Percentiles rank a stretch among this genome's conserved stretches.
Evolutionary conservation across 2,113 vertebrate genomes (phyloP).

Genomic region (Phaetusa simplex): DNA sequence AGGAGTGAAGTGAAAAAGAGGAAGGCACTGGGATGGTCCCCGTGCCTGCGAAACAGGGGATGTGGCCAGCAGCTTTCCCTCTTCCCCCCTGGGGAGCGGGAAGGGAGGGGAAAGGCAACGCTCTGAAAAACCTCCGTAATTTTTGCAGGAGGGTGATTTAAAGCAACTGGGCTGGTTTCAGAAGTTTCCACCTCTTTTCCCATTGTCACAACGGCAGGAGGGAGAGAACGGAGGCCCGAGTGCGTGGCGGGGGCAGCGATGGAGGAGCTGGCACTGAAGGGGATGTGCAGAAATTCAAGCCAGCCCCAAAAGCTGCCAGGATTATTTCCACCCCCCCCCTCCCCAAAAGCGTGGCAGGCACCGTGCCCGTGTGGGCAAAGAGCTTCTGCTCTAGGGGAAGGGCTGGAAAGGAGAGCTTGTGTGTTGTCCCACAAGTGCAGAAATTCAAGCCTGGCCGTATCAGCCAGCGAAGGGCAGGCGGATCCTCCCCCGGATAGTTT

Average conservation of each 20-base stretch:
- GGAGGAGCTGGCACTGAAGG: not conserved
- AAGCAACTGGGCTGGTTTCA: not conserved
- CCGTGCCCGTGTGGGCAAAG: not conserved
- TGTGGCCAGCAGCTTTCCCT: constrained; percentile 14
- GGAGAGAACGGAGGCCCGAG: not conserved
- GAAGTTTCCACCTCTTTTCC: not conserved
- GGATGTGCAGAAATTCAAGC: not conserved
- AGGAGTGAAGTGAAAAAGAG: constrained; percentile 7
- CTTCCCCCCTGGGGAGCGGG: not conserved
- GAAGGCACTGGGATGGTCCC: not conserved
- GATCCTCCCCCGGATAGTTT: constrained; percentile 30
- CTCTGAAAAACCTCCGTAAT: not conserved
- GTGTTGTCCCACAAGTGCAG: not conserved
- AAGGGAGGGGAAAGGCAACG: not conserved
- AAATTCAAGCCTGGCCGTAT: not conserved
- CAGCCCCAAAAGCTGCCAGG: not conserved
- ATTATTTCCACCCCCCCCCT: not conserved
- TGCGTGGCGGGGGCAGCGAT: not conserved
- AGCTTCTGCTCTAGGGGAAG: not conserved
- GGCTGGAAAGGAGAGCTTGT: not conserved
- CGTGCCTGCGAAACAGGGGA: not conserved
- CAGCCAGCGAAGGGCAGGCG: not conserved
- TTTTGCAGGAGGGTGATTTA: not conserved
- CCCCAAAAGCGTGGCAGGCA: not conserved
- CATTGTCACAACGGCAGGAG: not conserved